Base-by-base conservation (phyloP, 2,888 invertebrate genomes). In the Caenorhabditis zanzibari region DNA sequence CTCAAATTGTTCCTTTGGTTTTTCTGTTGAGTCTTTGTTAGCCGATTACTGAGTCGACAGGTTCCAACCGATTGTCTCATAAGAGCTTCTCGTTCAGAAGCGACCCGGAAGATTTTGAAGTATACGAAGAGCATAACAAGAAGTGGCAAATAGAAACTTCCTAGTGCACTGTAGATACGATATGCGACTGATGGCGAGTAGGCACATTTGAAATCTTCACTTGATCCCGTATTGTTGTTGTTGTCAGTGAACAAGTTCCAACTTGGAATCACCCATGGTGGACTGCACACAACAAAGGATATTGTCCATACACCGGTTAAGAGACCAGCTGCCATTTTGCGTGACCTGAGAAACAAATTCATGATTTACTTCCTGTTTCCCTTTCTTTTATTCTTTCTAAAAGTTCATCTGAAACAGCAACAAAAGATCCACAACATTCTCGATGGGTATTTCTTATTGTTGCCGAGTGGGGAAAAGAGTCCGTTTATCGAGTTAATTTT, bases 71-170 rank as follows among this genome's bases (percentile, higher is more conserved):
- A 90, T 79, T 92, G 89, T 26, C 91, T 86, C 90, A 92, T 92
- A 19, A 92, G 82, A 16, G 88, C 87, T 77, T 92, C 92, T 28
- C 92, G 83, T 82, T 91, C 92, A 14, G 91, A 91, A 2, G 92
- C 92, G 0, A 92, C 92, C 28, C 90, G 90, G 84, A 92, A 92
- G 63, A 92, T 92, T 88, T 91, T 91, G 88, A 92, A 92, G 82
- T 93, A 93, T 44, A 93, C 93, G 52, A 91, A 92, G 0, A 92
- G 88, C 93, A 93, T 93, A 63, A 91, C 92, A 56, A 92, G 76
- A 56, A 93, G 86, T 1, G 93, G 93, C 32, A 93, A 89, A 86
- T 93, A 93, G 87, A 93, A 93, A 22, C 93, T 93, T 0, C 93
- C 93, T 32, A 93, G 86, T 6, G 93, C 93, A 14, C 93, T 92